Conservation (phyloP, 2,113 vertebrate species). For the Thermophis baileyi region DNA sequence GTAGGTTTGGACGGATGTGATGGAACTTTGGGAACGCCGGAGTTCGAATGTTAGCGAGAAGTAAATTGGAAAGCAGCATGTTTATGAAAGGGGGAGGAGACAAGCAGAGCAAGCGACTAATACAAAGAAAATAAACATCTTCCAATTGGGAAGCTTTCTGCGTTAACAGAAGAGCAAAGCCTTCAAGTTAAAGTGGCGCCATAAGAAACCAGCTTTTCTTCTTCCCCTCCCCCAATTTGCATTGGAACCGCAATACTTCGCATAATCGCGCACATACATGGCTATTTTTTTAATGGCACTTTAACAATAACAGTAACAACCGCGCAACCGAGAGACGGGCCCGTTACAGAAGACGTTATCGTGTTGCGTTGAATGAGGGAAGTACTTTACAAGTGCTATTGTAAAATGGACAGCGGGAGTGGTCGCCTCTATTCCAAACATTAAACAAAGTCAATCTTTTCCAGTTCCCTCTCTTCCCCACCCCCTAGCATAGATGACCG, state of each 20-base stretch:
- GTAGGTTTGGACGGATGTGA: slow-evolving; percentile 28
- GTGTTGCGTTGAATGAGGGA: background rate
- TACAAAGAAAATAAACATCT: background rate
- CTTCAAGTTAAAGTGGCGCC: slow-evolving; percentile 69
- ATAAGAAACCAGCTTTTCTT: slow-evolving; percentile 49
- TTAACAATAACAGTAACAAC: background rate
- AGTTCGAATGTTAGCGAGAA: background rate
- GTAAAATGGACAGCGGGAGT: background rate
- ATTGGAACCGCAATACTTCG: slow-evolving; percentile 56
- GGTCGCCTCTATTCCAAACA: background rate
- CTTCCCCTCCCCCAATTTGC: slow-evolving; percentile 19
- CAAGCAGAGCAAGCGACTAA: background rate
- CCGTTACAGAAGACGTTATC: background rate
- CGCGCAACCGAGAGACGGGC: slow-evolving; percentile 27
- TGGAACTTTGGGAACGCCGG: slow-evolving; percentile 51
- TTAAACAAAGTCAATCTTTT: slow-evolving; percentile 11
- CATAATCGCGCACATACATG: slow-evolving; percentile 34
- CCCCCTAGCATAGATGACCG: background rate
- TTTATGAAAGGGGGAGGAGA: background rate
- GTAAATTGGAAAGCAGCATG: background rate
- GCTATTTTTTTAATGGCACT: background rate
- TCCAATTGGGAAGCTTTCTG: slow-evolving; percentile 33
- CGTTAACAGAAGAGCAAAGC: slow-evolving; percentile 8
- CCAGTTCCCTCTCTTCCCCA: background rate
- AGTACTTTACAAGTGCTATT: background rate